phyloP scores from a whole-genome alignment of 2,888 invertebrate species.

The Panopea generosa region DNA sequence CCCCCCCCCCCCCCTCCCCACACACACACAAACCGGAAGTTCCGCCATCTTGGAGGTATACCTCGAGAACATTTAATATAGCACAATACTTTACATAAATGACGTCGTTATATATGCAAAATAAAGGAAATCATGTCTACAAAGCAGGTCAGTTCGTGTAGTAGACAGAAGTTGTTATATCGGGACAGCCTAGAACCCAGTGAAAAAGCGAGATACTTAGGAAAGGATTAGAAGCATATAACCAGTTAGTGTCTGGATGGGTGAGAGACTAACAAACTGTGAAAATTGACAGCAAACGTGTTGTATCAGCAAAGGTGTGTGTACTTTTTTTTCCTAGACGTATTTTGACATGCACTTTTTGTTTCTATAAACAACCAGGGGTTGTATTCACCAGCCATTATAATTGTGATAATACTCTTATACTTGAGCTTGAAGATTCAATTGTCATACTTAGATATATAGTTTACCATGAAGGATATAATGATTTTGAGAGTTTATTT shows the following conservation, averaged over 20 bases:
- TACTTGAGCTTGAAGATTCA: too few species aligned
- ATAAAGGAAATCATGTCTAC: too few species aligned
- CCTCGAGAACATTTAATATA: too few species aligned
- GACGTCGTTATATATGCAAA: too few species aligned
- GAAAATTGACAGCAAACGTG: conserved; percentile 1
- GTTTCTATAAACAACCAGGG: not conserved
- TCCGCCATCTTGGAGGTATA: too few species aligned
- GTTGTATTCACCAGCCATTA: not conserved
- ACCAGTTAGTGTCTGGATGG: conserved; percentile 16
- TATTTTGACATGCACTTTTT: not conserved
- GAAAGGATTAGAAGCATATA: not conserved
- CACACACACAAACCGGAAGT: too few species aligned
- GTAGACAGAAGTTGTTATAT: not conserved
- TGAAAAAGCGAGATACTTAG: not conserved
- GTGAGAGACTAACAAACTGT: not conserved
- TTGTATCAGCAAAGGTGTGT: conserved; percentile 27
- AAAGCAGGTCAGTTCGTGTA: not conserved
- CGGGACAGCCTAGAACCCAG: not conserved
- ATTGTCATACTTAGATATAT: too few species aligned
- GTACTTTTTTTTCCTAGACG: not conserved
- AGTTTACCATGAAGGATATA: too few species aligned
- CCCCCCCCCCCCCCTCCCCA: too few species aligned
- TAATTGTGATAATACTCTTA: too few species aligned
- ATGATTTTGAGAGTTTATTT: not conserved
- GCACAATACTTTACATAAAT: too few species aligned